phyloP scores from a whole-genome alignment of 2,113 vertebrate genomes.

The Heterocephalus glaber region DNA sequence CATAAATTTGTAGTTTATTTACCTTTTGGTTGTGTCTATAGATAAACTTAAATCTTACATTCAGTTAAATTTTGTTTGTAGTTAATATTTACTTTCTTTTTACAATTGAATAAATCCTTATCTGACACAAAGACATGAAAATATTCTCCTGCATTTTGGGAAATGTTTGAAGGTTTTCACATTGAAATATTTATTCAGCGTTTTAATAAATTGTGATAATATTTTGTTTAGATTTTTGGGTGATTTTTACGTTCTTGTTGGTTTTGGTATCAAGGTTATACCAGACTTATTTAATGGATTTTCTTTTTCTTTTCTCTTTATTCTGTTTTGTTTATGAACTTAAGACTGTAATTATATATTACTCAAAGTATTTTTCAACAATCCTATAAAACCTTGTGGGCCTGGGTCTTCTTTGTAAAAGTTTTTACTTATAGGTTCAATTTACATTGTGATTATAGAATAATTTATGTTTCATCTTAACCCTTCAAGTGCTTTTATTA shows the following conservation, averaged over 20 bases:
- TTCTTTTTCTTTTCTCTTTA: not conserved
- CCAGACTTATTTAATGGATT: not conserved
- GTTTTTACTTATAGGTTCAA: not conserved
- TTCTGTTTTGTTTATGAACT: constrained; percentile 31
- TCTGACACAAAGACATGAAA: not conserved
- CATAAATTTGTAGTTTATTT: not conserved
- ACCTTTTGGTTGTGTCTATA: not conserved
- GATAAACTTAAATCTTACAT: not conserved
- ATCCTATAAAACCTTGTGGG: not conserved
- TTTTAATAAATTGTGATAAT: not conserved
- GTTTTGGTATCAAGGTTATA: not conserved
- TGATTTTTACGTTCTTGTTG: not conserved
- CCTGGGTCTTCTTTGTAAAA: not conserved
- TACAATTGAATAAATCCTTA: not conserved
- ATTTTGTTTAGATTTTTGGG: not conserved
- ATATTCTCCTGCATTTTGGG: not conserved
- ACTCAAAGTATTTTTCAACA: not conserved
- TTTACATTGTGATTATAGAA: not conserved
- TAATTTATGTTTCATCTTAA: not conserved
- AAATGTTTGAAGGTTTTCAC: not conserved
- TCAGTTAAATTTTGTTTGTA: constrained; percentile 17
- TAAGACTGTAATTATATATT: not conserved
- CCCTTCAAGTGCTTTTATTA: not conserved
- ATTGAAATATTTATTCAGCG: not conserved
- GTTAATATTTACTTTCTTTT: not conserved